phyloP scores from a whole-genome alignment of 2,888 invertebrate genomes.

The Charanyca ferruginea region DNA sequence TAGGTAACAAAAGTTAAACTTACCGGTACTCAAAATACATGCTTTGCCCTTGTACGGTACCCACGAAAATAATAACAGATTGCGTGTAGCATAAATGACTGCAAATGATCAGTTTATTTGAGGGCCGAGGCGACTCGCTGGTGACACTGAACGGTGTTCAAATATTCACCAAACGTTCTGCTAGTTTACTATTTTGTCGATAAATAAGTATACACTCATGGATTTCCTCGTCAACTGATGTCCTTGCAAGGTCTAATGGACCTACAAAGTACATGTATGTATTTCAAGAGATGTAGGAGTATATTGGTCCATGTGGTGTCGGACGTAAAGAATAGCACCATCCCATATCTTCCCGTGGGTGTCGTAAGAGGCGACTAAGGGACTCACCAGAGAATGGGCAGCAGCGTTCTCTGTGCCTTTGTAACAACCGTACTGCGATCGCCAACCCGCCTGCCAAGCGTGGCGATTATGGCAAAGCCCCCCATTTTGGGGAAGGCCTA shows the following conservation, averaged over 20 bases:
- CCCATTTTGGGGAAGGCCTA: no score
- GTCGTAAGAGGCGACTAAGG: no score
- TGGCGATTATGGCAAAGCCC: no score
- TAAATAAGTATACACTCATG: conserved; percentile 19
- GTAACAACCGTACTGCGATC: no score
- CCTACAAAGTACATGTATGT: not conserved
- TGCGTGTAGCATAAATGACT: conserved; percentile 50
- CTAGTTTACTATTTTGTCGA: conserved; percentile 11
- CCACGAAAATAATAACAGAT: conserved; percentile 38
- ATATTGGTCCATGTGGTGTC: no score
- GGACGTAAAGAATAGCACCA: no score
- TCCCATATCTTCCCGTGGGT: no score
- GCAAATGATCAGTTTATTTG: conserved; percentile 57
- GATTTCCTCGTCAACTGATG: conserved; percentile 17
- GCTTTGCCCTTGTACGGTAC: conserved; percentile 35
- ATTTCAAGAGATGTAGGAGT: no score
- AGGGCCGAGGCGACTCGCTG: conserved; percentile 37
- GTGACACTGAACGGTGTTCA: conserved; percentile 40
- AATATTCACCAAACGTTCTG: conserved; percentile 41
- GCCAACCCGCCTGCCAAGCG: no score
- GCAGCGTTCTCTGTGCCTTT: no score
- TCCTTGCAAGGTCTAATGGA: not conserved
- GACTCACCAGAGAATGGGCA: no score
- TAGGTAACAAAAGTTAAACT: conserved; percentile 14
- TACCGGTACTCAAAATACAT: conserved; percentile 36